Conservation (phyloP, 2,888 invertebrate species). For the Chalcis sispes region DNA sequence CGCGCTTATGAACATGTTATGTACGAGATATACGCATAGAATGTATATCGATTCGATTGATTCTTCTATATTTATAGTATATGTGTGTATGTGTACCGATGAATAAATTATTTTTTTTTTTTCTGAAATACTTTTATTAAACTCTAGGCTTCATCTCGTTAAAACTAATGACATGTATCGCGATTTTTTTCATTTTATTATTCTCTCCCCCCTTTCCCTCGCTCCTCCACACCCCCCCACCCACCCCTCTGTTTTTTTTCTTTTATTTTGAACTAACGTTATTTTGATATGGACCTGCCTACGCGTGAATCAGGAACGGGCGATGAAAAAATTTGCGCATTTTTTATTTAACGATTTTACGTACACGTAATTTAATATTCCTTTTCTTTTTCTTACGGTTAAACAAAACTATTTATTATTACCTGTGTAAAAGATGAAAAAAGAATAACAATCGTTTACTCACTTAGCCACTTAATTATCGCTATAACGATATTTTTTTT, state of each 20-base stretch:
- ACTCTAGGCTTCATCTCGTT: constrained; percentile 51
- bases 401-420: too few relatives aligned
- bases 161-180: constrained; percentile 70
- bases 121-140: constrained; percentile 28
- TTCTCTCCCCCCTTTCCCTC: too few relatives aligned
- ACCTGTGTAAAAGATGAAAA: too few relatives aligned
- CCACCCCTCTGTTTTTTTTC: too few relatives aligned
- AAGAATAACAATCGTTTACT: too few relatives aligned
- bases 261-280: constrained; percentile 68
- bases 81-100: constrained; percentile 53
- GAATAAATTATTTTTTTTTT: constrained; percentile 4
- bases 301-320: constrained; percentile 43
- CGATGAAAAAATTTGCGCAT: constrained; percentile 21
- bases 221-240: too few relatives aligned
- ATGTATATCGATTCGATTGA: constrained; percentile 56
- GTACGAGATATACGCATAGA: too few relatives aligned
- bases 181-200: too few relatives aligned
- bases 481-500: too few relatives aligned
- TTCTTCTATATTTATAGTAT: constrained; percentile 57
- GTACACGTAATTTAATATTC: too few relatives aligned
- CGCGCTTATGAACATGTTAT: constrained; percentile 1
- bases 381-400: too few relatives aligned
- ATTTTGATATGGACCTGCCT: constrained; percentile 65
- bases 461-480: too few relatives aligned
- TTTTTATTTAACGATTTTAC: constrained; percentile 3